Percentiles rank a stretch among this genome's conserved stretches.
Conservation (phyloP, 2,888 invertebrate species). For the Idaea aversata region DNA sequence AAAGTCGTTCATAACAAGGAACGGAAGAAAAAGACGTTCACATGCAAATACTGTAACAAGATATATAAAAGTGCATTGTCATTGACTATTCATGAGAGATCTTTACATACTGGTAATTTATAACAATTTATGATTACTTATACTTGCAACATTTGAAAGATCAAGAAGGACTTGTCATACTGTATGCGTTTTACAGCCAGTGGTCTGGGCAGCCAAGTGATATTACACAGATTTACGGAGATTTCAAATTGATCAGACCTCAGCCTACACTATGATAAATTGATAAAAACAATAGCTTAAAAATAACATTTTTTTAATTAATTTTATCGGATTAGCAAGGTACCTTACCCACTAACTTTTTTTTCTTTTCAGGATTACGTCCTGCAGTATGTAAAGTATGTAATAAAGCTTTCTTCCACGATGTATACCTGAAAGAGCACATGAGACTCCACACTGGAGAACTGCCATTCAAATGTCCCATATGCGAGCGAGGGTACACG, state of each 20-base stretch:
- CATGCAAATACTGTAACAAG: slow-evolving; percentile 13
- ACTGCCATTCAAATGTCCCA: slow-evolving; percentile 73
- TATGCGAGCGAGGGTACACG: slow-evolving; percentile 70
- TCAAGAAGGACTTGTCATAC: too few relatives aligned
- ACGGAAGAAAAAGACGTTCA: not conserved
- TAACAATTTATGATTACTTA: too few relatives aligned
- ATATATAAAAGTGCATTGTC: slow-evolving; percentile 3
- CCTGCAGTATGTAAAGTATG: slow-evolving; percentile 69
- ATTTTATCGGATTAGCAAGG: too few relatives aligned
- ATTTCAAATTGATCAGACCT: too few relatives aligned
- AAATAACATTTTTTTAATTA: too few relatives aligned
- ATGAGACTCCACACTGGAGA: slow-evolving; percentile 75
- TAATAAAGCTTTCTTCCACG: slow-evolving; percentile 64
- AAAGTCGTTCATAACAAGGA: slow-evolving; percentile 3
- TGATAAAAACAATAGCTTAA: too few relatives aligned
- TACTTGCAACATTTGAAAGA: too few relatives aligned
- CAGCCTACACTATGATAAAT: too few relatives aligned
- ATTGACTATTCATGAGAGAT: slow-evolving; percentile 12
- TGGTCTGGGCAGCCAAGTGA: too few relatives aligned
- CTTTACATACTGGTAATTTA: not conserved
- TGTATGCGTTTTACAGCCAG: too few relatives aligned
- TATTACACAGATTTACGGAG: too few relatives aligned
- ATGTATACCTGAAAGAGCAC: slow-evolving; percentile 69
- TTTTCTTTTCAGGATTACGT: slow-evolving; percentile 57
- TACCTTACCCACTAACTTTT: too few relatives aligned